Conservation (phyloP, 2,113 vertebrate genomes). For the Romanogobio albipinnatus region DNA sequence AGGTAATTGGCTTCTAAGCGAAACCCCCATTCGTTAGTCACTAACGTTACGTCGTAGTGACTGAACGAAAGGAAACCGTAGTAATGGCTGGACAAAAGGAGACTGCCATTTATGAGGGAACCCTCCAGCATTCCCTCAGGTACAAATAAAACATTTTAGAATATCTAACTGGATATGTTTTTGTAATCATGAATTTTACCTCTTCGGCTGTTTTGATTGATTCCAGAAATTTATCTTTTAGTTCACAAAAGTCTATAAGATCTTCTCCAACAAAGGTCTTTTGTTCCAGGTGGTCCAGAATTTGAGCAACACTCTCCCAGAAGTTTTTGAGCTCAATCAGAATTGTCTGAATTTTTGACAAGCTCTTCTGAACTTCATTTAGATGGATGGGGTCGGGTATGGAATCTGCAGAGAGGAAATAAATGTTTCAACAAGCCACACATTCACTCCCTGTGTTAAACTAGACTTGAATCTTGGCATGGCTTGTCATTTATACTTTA, state of each 20-base stretch:
- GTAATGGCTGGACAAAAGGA: neutral
- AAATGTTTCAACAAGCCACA: neutral
- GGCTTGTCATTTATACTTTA: too few species aligned
- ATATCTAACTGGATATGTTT: neutral
- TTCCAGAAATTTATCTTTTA: neutral
- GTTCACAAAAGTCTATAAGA: neutral
- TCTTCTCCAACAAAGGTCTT: slow-evolving; percentile 8
- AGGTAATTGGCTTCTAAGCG: too few species aligned
- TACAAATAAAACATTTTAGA: too few species aligned
- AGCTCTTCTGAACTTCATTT: neutral
- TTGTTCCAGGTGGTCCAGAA: neutral
- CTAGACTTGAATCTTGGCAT: neutral
- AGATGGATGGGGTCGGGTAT: slow-evolving; percentile 14
- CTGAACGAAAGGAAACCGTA: too few species aligned
- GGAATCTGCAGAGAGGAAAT: neutral
- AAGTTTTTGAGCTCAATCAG: neutral
- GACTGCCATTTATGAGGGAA: too few species aligned
- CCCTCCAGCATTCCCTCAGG: neutral
- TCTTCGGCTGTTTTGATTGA: neutral
- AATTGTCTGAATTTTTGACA: slow-evolving; percentile 13
- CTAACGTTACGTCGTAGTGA: too few species aligned
- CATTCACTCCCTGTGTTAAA: neutral
- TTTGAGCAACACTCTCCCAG: neutral
- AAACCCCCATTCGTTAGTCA: too few species aligned
- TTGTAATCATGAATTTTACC: neutral